A percentile compares a stretch with the other conserved stretches of the same genome.
These are phyloP conservation scores for Antheraea yamamai DNA, from an alignment of 2,888 invertebrate species.

Conservation along the genomic window DNA sequence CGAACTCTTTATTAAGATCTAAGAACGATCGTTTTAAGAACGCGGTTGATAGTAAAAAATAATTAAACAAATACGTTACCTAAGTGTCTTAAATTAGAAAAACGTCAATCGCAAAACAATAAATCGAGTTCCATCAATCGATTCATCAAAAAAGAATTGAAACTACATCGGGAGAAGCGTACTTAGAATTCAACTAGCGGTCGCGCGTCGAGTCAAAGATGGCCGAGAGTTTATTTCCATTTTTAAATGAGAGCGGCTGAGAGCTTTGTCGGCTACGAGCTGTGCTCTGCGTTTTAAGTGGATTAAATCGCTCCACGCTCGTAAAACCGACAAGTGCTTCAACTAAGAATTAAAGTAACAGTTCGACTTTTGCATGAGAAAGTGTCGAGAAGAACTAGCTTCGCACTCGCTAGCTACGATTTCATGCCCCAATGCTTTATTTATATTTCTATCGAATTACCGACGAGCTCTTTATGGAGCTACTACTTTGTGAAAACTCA, in stretches of 20 bases:
- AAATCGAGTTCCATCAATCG: slow-evolving; percentile 31
- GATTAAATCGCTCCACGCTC: slow-evolving; percentile 82
- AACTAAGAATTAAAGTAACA: slow-evolving; percentile 81
- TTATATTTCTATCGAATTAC: slow-evolving; percentile 64
- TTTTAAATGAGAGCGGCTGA: slow-evolving; percentile 82
- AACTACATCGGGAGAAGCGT: slow-evolving; percentile 65
- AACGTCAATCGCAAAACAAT: slow-evolving; percentile 13
- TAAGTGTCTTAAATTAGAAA: not conserved
- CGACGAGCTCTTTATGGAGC: slow-evolving; percentile 60
- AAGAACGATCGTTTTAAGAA: not conserved
- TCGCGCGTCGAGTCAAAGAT: slow-evolving; percentile 78
- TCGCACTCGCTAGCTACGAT: slow-evolving; percentile 68
- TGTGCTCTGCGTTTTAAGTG: slow-evolving; percentile 83
- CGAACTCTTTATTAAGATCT: not conserved
- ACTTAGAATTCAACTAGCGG: slow-evolving; percentile 78
- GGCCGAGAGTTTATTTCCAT: slow-evolving; percentile 81
- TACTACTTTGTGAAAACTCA: slow-evolving; percentile 68
- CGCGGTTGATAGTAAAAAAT: not conserved
- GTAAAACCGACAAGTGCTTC: slow-evolving; percentile 81
- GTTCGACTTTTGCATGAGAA: slow-evolving; percentile 82
- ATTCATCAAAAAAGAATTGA: slow-evolving; percentile 62
- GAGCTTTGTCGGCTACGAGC: slow-evolving; percentile 81
- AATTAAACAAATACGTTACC: not conserved
- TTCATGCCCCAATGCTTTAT: slow-evolving; percentile 61
- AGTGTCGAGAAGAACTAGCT: slow-evolving; percentile 70